Evolutionary conservation across 2,888 invertebrate species (phyloP), one percentile per base, ranked within the genome.

Genomic region (Ectobius pallidus): DNA sequence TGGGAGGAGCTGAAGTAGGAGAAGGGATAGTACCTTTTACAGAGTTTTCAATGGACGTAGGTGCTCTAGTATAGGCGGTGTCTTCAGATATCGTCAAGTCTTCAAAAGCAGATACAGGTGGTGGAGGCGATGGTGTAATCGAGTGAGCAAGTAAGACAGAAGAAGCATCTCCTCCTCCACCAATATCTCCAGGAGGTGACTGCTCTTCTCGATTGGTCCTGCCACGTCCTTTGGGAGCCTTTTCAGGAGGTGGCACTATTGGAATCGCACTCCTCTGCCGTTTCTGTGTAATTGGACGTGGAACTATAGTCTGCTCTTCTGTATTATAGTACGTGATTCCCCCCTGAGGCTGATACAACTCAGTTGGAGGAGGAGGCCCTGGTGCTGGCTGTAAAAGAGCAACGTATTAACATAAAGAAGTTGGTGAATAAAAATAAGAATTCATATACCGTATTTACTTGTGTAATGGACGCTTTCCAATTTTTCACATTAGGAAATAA

Each of bases 231-330:
- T 49, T 30, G 30, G 72, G 72, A 3, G 34, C 25, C 34, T 68
- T 44, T 32, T 79, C 78, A 16, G 80, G 79, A 1, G 80, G 80
- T 32, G 80, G 78, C 16, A 80, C 78, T 32, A 80, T 81, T 9
- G 80, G 80, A 58, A 81, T 81, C 7, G 80, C 80, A 14, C 79
- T 70, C 68, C 80, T 79, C 7, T 79, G 77, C n/a, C 80, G 70
- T 22, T 79, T 77, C 22, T 78, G 78, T 0, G 78, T 77, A 6
- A 77, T 76, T 20, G 77, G 77, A 22, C 78, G 76, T 18, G 77
- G 77, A 62, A 76, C 73, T 7, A 75, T 75, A 32, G 77, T 77
- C 70, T 79, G 79, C 39, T 74, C 73, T 62, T 75, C 76, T 3
- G 80, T 77, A 70, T 77, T 79, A 75, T 80, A 80, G 71, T 80